These are phyloP conservation scores for Acrobasis consociella DNA, from an alignment of 2,888 invertebrate species.

Conservation along the genomic window DNA sequence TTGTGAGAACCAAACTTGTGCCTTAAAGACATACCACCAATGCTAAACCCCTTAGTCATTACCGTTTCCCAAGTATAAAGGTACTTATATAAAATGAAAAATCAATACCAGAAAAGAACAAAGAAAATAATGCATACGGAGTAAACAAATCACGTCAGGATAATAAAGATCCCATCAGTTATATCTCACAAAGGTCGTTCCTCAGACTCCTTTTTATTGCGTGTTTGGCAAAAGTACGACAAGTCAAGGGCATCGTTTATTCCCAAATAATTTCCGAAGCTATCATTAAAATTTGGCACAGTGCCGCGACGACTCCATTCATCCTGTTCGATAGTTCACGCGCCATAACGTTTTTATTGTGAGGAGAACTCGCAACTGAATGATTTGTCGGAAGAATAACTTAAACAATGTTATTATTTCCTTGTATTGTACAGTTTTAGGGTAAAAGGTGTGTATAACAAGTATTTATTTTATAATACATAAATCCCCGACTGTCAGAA, in stretches of 20 bases:
- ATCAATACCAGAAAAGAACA: too few species aligned
- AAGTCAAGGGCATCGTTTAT: constrained; percentile 27
- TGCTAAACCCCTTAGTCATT: too few species aligned
- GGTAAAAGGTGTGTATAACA: too few species aligned
- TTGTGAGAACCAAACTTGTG: too few species aligned
- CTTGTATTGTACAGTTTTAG: background rate
- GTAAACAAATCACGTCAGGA: constrained; percentile 3
- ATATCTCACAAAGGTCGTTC: constrained; percentile 11
- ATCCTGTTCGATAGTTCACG: constrained; percentile 40
- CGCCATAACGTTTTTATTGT: constrained; percentile 39
- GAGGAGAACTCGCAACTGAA: constrained; percentile 16
- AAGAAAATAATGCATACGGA: constrained; percentile 1
- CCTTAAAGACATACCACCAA: too few species aligned
- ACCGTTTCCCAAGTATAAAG: too few species aligned
- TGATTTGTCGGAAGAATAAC: constrained; percentile 15
- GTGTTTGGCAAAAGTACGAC: constrained; percentile 17
- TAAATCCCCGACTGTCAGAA: too few species aligned
- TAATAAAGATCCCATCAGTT: constrained; percentile 15
- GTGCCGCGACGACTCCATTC: constrained; percentile 32
- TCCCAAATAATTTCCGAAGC: constrained; percentile 39
- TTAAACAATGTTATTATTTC: background rate
- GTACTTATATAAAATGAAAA: too few species aligned
- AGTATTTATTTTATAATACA: too few species aligned
- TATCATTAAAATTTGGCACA: constrained; percentile 42
- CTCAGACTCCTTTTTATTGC: constrained; percentile 16